Base-by-base conservation (phyloP, 1,140 invertebrate genomes). In the Drosophila arawakana region DNA sequence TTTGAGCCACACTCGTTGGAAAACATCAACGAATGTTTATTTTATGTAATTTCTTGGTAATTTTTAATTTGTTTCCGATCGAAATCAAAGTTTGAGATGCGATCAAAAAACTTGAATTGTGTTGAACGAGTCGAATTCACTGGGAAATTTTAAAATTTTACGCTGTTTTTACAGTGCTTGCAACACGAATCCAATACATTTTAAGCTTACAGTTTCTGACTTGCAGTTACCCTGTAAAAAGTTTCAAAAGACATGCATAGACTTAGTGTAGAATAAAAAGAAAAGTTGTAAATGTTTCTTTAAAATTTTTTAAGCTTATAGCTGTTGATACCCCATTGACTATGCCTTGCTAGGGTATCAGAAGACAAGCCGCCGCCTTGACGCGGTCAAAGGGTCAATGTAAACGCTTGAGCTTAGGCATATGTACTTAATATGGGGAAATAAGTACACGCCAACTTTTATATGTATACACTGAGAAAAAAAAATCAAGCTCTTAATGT, bases 31-130 rank as follows among this genome's bases (percentile, higher is more conserved):
- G 21, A 43, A 18, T 15, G 13, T 21, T 41, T 49, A 41, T 58
- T 60, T 46, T 46, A 43, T 44, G 49, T 54, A 47, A 57, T 65
- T 66, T 67, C 46, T 44, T 50, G 44, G n/a, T 41, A 50, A 21
- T n/a, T 59, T 61, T 61, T 15, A 61, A 34, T 58, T 54, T 37
- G 50, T 54, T 15, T 54, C 7, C 15, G 58, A 46, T 30, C 34
- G 46, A 34, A 34, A 4, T 30, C 7, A 10, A 34, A 34, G 5
- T 18, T 11, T 52, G 8, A 11, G 6, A 13, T 11, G 18, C 11
- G 41, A 13, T 43, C 5, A 10, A 13, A 43, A 43, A 43, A 43
- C 41, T 13, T 13, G n/a, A 0, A 3, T 43, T 13, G n/a, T 5
- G 11, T 43, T 6, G 13, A 43, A 43, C 10, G n/a, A 43, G 13